Evolutionary conservation across 2,888 invertebrate genomes (phyloP).

Genomic region (Metalampra italica): DNA sequence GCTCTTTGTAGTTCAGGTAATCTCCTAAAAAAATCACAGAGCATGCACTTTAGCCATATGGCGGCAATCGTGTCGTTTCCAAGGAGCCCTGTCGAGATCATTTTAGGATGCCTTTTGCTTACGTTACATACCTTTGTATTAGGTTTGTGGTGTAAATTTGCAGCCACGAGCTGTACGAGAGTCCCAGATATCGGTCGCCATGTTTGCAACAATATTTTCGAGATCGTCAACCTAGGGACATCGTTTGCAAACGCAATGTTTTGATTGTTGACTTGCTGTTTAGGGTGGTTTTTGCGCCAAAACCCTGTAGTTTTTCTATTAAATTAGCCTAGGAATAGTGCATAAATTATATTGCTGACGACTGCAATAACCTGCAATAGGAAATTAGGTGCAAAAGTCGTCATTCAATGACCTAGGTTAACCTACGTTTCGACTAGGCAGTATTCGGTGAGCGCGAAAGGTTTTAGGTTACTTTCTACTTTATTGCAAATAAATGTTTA

Average conservation of each 20-base stretch:
- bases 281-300: constrained; percentile 38
- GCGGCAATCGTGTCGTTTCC: constrained; percentile 41
- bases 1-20: constrained; percentile 59
- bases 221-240: constrained; percentile 65
- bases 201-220: constrained; percentile 76
- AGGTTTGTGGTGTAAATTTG: constrained; percentile 74
- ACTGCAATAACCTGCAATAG: constrained; percentile 42
- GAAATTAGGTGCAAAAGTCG: constrained; percentile 55
- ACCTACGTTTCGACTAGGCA: constrained; percentile 43
- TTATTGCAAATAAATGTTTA: constrained; percentile 29
- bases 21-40: constrained; percentile 42
- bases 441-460: constrained; percentile 45
- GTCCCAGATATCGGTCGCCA: constrained; percentile 79
- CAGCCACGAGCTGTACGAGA: constrained; percentile 66
- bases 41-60: constrained; percentile 35
- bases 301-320: constrained; percentile 31
- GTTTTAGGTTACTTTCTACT: constrained; percentile 61
- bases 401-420: constrained; percentile 69
- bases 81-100: constrained; percentile 42
- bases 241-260: constrained; percentile 58
- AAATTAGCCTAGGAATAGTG: constrained; percentile 28
- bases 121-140: constrained; percentile 74
- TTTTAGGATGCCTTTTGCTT: constrained; percentile 72
- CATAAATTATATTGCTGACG: constrained; percentile 41
- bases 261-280: constrained; percentile 37